These are phyloP conservation scores for Balaeniceps rex DNA, from an alignment of 2,113 vertebrate genomes.

Conservation along the genomic window DNA sequence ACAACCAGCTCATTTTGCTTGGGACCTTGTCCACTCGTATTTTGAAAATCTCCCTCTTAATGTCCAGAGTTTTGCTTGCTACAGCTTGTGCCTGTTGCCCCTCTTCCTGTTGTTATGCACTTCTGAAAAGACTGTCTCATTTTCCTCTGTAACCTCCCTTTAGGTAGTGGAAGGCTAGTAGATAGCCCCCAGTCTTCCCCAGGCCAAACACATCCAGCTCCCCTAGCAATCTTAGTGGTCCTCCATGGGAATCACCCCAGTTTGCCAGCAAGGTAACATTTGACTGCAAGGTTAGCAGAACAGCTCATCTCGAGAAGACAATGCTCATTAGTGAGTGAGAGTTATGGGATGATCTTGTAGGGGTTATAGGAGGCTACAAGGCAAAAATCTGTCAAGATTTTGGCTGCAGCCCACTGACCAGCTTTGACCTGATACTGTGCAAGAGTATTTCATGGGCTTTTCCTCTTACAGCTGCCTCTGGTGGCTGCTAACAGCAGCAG, in stretches of 20 bases:
- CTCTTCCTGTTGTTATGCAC: accelerated
- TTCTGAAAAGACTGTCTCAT: not conserved
- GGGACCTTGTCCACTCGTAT: not conserved
- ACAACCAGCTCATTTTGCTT: not conserved
- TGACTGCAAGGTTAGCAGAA: not conserved
- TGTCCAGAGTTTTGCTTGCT: not conserved
- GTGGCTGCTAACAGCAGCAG: not conserved
- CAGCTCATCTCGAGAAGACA: not conserved
- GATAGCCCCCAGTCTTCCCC: not conserved
- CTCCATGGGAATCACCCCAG: not conserved
- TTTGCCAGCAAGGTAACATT: not conserved
- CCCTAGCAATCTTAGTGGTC: not conserved
- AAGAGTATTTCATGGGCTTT: not conserved
- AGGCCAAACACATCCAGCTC: not conserved
- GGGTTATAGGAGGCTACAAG: not conserved
- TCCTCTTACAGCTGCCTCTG: not conserved
- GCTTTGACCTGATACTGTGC: not conserved
- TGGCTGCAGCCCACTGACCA: not conserved
- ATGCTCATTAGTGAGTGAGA: not conserved
- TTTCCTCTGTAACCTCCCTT: not conserved
- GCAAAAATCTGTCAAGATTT: not conserved
- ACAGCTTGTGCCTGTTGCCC: not conserved
- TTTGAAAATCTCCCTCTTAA: not conserved
- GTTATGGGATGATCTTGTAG: not conserved
- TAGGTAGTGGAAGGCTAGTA: not conserved